Evolutionary conservation across 2,797 vertebrate species (phyloP), one percentile per base, ranked within the genome.

Genomic region (Lithobates sylvaticus): DNA sequence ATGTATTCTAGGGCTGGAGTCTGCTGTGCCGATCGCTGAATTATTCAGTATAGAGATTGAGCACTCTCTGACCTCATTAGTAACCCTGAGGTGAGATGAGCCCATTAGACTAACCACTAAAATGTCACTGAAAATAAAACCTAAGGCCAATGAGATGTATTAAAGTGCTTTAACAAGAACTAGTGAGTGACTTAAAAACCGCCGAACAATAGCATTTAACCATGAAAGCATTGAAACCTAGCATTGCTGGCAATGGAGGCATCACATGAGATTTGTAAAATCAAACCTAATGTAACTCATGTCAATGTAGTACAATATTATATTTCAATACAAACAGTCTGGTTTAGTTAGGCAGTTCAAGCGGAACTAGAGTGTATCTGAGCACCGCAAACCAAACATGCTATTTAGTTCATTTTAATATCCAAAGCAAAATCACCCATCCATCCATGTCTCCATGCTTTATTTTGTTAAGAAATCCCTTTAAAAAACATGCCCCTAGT

Each of bases 141-240:
- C 84, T 75, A 89, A 91, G 93, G 93, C 93, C 94, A 95, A 92
- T 95, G 94, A 94, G 94, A 94, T 93, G 92, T 94, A 95, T 94
- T 94, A 94, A 95, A 95, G 93, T 95, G 93, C 94, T 95, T 95
- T 95, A 96, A 94, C 94, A 95, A 95, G 94, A 96, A 94, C 91
- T 91, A 89, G 76, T 23, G 90, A 85, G 81, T 91, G 90, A 94
- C 93, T 94, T 91, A 88, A 90, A 88, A 92, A 91, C 90, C 83
- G 85, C 90, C 91, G 91, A 94, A 94, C 94, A 90, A 88, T 89
- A 81, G 85, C 79, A 90, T 89, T 89, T 89, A 90, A 90, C 86
- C 92, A 92, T 94, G 88, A 90, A 91, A 13, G 81, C 27, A 58
- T 84, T 39, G 34, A 42, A 73, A 71, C 44, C 34, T 10, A 73